Evolutionary conservation across 1,140 invertebrate genomes (phyloP), one percentile per base, ranked within the genome.

Genomic region (Hylaeus anthracinus): DNA sequence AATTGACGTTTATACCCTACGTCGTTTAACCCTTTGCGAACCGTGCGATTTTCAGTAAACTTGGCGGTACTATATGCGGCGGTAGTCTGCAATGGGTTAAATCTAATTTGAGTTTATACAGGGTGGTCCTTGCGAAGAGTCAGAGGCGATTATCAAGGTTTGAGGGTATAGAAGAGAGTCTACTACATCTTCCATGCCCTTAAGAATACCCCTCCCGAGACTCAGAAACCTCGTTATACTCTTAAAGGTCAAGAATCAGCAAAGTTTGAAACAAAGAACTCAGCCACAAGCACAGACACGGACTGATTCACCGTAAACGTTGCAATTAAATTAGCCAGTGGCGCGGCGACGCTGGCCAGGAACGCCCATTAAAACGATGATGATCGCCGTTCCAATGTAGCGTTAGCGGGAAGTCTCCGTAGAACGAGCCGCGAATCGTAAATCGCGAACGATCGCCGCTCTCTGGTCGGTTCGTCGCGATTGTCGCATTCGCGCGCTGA

Each of bases 291-390:
- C 14, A 14, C 65, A 10, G 65, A 48, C 15, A 15, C 10, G 2
- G 45, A 67, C 8, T 51, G 65, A 51, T 37, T 67, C 45, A 4
- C n/a, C 6, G 26, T 67, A 51, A 48, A 67, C 65, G 15, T 9
- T 2, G 8, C n/a, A 26, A 67, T 67, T 51, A 51, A n/a, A 51
- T 67, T 67, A 48, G 2, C 55, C 12, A 5, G n/a, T 5, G n/a
- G 5, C 58, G n/a, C 58, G n/a, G n/a, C 5, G 56, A 67, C 65
- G 9, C 51, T 10, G 15, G 3, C 26, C n/a, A 37, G 65, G 5
- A 67, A 12, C 65, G 65, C n/a, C 65, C 10, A 9, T 26, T 67
- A 67, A 67, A 67, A 45, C 65, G 65, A 67, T 67, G 45, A 67
- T 67, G 48, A 9, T 45, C 8, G 15, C 45, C 45, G n/a, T 51